Percentiles rank a stretch among this genome's conserved stretches.
phyloP scores from a whole-genome alignment of 1,140 invertebrate genomes.

The Euwallacea similis region DNA sequence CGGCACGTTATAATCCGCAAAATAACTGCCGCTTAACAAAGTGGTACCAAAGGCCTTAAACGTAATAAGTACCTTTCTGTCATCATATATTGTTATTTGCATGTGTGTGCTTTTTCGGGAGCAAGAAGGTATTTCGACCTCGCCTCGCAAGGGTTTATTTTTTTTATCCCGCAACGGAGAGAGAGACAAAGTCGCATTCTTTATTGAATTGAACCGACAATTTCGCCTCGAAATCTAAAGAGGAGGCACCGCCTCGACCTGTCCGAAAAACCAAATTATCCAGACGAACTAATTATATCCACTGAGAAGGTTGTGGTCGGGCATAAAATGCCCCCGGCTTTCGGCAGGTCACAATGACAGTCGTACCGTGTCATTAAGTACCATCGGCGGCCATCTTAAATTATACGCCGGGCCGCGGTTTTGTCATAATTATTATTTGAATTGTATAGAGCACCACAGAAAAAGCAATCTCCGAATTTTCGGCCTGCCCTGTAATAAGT shows the following conservation, averaged over 20 bases:
- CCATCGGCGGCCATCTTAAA: slow-evolving; percentile 20
- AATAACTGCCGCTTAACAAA: slow-evolving; percentile 38
- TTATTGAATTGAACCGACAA: no score
- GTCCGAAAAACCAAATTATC: slow-evolving; percentile 16
- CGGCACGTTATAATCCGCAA: slow-evolving; percentile 33
- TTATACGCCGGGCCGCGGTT: slow-evolving; percentile 23
- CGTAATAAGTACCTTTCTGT: slow-evolving; percentile 36
- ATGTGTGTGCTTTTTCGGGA: background rate
- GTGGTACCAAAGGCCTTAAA: slow-evolving; percentile 29
- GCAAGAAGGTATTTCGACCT: background rate
- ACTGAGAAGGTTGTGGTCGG: slow-evolving; percentile 19
- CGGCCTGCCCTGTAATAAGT: slow-evolving; percentile 20
- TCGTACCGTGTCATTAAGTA: slow-evolving; percentile 25
- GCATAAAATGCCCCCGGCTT: slow-evolving; percentile 25
- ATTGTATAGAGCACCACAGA: slow-evolving; percentile 20
- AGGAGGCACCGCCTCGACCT: no score
- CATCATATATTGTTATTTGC: slow-evolving; percentile 39
- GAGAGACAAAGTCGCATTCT: no score
- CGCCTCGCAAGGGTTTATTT: background rate
- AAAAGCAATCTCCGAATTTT: slow-evolving; percentile 26
- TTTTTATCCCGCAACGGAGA: no score
- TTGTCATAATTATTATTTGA: slow-evolving; percentile 32
- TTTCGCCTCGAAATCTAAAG: no score
- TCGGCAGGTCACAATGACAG: slow-evolving; percentile 31
- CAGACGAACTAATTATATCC: slow-evolving; percentile 19